Evolutionary conservation across 2,113 vertebrate genomes (phyloP).

Genomic region (Tympanuchus pallidicinctus): DNA sequence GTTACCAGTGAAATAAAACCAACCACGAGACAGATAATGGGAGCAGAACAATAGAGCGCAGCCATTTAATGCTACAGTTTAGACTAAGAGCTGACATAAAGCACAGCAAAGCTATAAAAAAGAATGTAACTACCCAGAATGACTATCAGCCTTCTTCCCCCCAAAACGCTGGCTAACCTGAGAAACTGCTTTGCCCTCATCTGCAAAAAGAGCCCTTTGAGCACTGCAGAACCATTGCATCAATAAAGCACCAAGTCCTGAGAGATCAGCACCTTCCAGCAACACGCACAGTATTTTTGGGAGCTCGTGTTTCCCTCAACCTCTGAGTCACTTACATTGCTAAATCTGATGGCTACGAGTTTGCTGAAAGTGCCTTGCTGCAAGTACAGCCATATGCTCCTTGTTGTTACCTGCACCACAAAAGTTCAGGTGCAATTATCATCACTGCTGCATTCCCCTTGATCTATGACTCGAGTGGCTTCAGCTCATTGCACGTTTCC

Average conservation of each 20-base stretch:
- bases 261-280: not conserved
- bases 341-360: not conserved
- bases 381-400: not conserved
- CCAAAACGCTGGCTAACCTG: not conserved
- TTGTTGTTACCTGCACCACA: not conserved
- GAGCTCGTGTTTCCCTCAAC: not conserved
- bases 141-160: not conserved
- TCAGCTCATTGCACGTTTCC: not conserved
- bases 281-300: not conserved
- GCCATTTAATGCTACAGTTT: not conserved
- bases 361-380: not conserved
- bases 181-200: not conserved
- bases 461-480: rapidly evolving
- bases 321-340: not conserved
- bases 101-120: not conserved
- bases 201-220: not conserved
- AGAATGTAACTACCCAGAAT: not conserved
- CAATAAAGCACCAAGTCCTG: not conserved
- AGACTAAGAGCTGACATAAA: slow-evolving; percentile 21
- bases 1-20: slow-evolving; percentile 45
- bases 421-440: not conserved
- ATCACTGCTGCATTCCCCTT: rapidly evolving
- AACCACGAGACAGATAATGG: not conserved
- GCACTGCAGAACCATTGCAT: not conserved
- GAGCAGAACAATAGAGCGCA: slow-evolving; percentile 11